A percentile compares a stretch with the other conserved stretches of the same genome.
Evolutionary conservation across 2,888 invertebrate species (phyloP).

Genomic region (Drosophila siamana): DNA sequence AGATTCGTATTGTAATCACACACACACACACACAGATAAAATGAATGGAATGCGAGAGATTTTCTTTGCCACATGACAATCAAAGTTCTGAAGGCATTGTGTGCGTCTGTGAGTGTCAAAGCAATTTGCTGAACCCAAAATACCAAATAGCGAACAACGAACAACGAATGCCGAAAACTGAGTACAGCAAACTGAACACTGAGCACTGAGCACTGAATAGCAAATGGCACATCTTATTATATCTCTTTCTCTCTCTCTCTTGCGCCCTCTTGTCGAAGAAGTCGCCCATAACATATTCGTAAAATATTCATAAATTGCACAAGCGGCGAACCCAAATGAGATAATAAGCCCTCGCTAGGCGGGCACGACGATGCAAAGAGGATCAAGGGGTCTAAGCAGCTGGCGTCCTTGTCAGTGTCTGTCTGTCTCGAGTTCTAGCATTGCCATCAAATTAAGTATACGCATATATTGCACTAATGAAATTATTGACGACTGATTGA

Average conservation of each 20-base stretch:
- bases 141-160: conserved; percentile 40
- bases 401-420: conserved; percentile 17
- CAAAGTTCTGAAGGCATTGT: conserved; percentile 34
- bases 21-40: too few relatives aligned
- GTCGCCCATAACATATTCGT: conserved; percentile 36
- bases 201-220: conserved; percentile 10
- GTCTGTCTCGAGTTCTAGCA: conserved; percentile 6
- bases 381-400: conserved; percentile 16
- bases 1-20: conserved; percentile 29
- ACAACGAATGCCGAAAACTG: background rate
- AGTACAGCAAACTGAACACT: conserved; percentile 27
- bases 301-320: conserved; percentile 72
- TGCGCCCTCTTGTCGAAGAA: conserved; percentile 6
- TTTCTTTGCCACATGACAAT: conserved; percentile 38
- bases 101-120: conserved; percentile 45
- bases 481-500: conserved; percentile 74
- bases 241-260: background rate
- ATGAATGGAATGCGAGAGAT: conserved; percentile 30
- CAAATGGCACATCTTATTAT: conserved; percentile 24
- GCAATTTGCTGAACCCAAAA: conserved; percentile 56
- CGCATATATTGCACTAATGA: conserved; percentile 71
- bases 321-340: conserved; percentile 43
- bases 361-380: conserved; percentile 7
- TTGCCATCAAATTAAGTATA: conserved; percentile 36
- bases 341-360: conserved; percentile 56